phyloP scores from a whole-genome alignment of 2,888 invertebrate species.

The Apocheima hispidaria region DNA sequence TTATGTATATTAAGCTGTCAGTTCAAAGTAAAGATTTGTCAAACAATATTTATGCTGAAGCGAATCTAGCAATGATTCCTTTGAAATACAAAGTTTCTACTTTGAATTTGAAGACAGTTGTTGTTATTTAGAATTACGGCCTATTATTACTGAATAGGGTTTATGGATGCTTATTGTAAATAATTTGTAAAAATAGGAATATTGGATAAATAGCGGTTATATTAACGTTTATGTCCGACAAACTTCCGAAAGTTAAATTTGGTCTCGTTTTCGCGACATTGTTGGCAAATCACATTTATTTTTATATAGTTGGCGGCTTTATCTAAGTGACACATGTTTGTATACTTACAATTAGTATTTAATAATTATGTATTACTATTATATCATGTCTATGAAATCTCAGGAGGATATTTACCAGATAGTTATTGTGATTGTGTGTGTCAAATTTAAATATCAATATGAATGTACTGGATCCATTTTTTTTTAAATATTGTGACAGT shows the following conservation, averaged over 20 bases:
- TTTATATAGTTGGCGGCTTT: not conserved
- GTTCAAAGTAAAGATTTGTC: conserved; percentile 1
- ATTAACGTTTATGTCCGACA: not conserved
- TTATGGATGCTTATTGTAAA: conserved; percentile 21
- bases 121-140: conserved; percentile 2
- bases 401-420: not conserved
- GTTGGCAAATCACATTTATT: not conserved
- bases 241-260: not conserved
- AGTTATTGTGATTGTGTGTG: not conserved
- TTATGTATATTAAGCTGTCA: not conserved
- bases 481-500: not conserved
- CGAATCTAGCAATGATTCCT: not conserved
- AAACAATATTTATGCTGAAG: not conserved
- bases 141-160: not conserved
- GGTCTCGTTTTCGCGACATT: not conserved
- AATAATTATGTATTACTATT: not conserved
- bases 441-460: not conserved
- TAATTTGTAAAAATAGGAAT: conserved; percentile 13
- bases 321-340: not conserved
- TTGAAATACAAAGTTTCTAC: not conserved
- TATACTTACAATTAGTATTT: not conserved
- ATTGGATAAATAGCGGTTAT: not conserved
- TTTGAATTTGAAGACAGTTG: not conserved
- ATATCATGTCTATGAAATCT: not conserved
- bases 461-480: not conserved